These are phyloP conservation scores for Sinocyclocheilus grahami DNA, from an alignment of 2,113 vertebrate species.

Conservation along the genomic window DNA sequence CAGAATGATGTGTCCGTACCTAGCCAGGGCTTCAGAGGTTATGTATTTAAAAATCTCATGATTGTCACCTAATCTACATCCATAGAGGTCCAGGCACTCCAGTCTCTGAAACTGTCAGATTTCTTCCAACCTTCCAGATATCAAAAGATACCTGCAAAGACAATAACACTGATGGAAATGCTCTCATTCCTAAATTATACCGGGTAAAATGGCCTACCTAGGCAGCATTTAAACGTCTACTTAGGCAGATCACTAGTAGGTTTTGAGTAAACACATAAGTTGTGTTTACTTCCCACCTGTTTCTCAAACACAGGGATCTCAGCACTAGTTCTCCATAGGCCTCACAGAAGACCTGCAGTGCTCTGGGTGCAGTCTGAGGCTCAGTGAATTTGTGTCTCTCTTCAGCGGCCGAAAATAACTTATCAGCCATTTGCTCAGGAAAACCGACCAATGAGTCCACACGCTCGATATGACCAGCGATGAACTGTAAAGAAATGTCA, in stretches of 20 bases:
- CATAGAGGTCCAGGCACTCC: constrained; percentile 88
- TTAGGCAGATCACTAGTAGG: too few relatives aligned
- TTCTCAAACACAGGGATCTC: constrained; percentile 85
- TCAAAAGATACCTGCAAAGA: constrained; percentile 80
- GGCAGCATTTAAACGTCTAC: too few relatives aligned
- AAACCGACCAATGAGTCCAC: constrained; percentile 93
- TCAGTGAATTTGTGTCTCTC: constrained; percentile 87
- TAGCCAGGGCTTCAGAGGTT: constrained; percentile 83
- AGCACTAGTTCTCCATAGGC: constrained; percentile 90
- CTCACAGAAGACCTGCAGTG: constrained; percentile 87
- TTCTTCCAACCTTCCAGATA: constrained; percentile 90
- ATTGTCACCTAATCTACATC: constrained; percentile 91
- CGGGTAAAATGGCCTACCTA: neutral
- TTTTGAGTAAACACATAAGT: too few relatives aligned
- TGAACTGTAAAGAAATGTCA: constrained; percentile 84
- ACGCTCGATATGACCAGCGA: constrained; percentile 90
- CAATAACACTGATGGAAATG: neutral
- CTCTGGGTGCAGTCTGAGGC: constrained; percentile 79
- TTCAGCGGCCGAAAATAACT: constrained; percentile 88
- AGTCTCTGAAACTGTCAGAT: constrained; percentile 89
- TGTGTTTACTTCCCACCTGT: constrained; percentile 74
- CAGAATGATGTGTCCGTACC: constrained; percentile 71
- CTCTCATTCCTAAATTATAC: neutral
- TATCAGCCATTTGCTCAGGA: constrained; percentile 93
- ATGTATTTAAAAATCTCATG: constrained; percentile 90